Conservation (phyloP, 2,888 invertebrate species). For the Drosophila niveifrons region DNA sequence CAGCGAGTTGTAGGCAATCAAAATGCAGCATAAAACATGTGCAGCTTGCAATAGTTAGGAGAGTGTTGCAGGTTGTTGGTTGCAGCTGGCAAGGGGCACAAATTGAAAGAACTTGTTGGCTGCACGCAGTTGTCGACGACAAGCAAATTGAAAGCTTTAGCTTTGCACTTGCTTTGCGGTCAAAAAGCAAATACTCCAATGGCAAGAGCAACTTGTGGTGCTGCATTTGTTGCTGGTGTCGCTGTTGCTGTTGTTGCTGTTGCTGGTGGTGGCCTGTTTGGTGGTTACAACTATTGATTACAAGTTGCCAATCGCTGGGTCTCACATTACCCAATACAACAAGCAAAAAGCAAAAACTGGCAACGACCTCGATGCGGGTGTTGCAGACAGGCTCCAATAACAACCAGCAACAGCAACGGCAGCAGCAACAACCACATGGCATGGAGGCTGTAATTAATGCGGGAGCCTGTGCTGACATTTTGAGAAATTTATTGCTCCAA, state of each 20-base stretch:
- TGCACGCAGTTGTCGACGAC: slow-evolving; percentile 68
- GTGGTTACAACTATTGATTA: slow-evolving; percentile 81
- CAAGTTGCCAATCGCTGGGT: slow-evolving; percentile 73
- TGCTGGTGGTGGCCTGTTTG: slow-evolving; percentile 53
- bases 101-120: slow-evolving; percentile 81
- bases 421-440: slow-evolving; percentile 52
- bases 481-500: slow-evolving; percentile 82
- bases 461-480: slow-evolving; percentile 82
- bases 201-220: slow-evolving; percentile 53
- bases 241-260: slow-evolving; percentile 9
- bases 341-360: slow-evolving; percentile 30
- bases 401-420: slow-evolving; percentile 36
- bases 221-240: slow-evolving; percentile 55
- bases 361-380: slow-evolving; percentile 70
- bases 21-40: slow-evolving; percentile 77
- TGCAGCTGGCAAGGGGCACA: slow-evolving; percentile 58
- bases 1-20: slow-evolving; percentile 77
- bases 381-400: slow-evolving; percentile 73
- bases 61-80: slow-evolving; percentile 42
- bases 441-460: slow-evolving; percentile 81
- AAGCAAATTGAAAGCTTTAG: slow-evolving; percentile 80
- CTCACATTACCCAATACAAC: slow-evolving; percentile 74
- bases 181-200: slow-evolving; percentile 65
- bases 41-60: slow-evolving; percentile 62
- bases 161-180: slow-evolving; percentile 81